These are phyloP conservation scores for Xanthorhoe designata DNA, from an alignment of 2,888 invertebrate genomes.

Conservation along the genomic window DNA sequence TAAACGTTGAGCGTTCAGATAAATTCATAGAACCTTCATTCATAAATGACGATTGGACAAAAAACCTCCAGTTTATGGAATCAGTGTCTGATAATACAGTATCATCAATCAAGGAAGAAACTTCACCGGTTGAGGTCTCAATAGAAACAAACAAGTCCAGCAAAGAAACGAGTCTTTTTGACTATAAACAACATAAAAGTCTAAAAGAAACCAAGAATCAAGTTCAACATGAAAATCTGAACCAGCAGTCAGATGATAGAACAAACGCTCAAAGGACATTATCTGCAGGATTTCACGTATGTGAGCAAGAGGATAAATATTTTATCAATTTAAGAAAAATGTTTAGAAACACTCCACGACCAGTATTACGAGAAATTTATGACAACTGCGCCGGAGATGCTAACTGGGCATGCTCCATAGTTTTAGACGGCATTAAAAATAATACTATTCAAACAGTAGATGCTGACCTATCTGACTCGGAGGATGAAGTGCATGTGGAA, in stretches of 20 bases:
- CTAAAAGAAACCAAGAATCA: slow-evolving; percentile 63
- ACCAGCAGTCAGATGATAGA: slow-evolving; percentile 70
- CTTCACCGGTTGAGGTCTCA: slow-evolving; percentile 45
- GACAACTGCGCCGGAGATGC: slow-evolving; percentile 91
- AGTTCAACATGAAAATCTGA: slow-evolving; percentile 52
- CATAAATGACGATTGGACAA: slow-evolving; percentile 68
- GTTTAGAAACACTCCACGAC: slow-evolving; percentile 87
- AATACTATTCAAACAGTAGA: slow-evolving; percentile 75
- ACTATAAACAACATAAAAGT: slow-evolving; percentile 56
- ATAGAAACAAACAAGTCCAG: slow-evolving; percentile 57
- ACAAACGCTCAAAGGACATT: slow-evolving; percentile 64
- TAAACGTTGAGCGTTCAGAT: slow-evolving; percentile 33
- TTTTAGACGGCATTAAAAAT: slow-evolving; percentile 33
- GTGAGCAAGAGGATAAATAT: slow-evolving; percentile 76
- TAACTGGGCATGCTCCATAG: slow-evolving; percentile 87
- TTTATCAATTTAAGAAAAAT: slow-evolving; percentile 85
- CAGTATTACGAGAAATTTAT: slow-evolving; percentile 89
- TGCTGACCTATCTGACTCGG: slow-evolving; percentile 73
- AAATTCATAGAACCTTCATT: slow-evolving; percentile 48
- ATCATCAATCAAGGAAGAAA: slow-evolving; percentile 21
- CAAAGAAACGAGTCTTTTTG: slow-evolving; percentile 63
- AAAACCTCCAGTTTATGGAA: slow-evolving; percentile 64
- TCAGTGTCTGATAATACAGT: slow-evolving; percentile 53
- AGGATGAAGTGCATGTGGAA: slow-evolving; percentile 54
- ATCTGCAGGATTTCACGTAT: slow-evolving; percentile 42